A percentile compares a stretch with the other conserved stretches of the same genome.
Evolutionary conservation across 2,797 vertebrate species (phyloP).

Genomic region (Squalus acanthias): DNA sequence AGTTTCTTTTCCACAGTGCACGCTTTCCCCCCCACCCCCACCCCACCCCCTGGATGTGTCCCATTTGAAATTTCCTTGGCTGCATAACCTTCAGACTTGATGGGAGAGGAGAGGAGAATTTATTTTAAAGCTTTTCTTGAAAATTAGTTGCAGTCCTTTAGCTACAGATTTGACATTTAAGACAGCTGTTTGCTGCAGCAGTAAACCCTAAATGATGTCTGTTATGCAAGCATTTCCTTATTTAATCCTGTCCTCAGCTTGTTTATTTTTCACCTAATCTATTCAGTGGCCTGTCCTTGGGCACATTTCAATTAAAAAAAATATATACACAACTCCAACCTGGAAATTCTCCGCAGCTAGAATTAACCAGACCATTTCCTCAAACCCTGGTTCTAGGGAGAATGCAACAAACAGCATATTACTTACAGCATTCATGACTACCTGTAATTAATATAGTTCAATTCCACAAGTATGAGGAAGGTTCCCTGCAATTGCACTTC

Average conservation of each 20-base stretch:
- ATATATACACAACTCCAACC: not conserved
- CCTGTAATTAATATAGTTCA: not conserved
- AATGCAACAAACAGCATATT: not conserved
- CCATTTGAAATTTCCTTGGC: not conserved
- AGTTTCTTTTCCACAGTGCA: not conserved
- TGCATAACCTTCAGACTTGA: not conserved
- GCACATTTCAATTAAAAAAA: not conserved
- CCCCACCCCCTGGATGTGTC: not conserved
- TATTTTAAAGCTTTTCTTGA: not conserved
- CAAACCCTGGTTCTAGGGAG: not conserved
- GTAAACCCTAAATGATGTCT: not conserved
- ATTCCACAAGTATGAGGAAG: not conserved
- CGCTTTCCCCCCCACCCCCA: too few relatives aligned
- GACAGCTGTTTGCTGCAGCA: not conserved
- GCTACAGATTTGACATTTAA: not conserved
- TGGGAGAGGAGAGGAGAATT: not conserved
- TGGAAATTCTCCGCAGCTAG: not conserved
- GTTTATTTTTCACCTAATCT: not conserved
- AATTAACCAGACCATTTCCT: not conserved
- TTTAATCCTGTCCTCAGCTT: not conserved
- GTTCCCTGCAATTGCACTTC: not conserved
- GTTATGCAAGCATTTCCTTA: not conserved
- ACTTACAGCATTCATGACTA: not conserved
- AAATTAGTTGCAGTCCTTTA: not conserved
- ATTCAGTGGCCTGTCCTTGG: not conserved